These are phyloP conservation scores for Acanthacorydalis orientalis DNA, from an alignment of 2,888 invertebrate species.

Conservation along the genomic window DNA sequence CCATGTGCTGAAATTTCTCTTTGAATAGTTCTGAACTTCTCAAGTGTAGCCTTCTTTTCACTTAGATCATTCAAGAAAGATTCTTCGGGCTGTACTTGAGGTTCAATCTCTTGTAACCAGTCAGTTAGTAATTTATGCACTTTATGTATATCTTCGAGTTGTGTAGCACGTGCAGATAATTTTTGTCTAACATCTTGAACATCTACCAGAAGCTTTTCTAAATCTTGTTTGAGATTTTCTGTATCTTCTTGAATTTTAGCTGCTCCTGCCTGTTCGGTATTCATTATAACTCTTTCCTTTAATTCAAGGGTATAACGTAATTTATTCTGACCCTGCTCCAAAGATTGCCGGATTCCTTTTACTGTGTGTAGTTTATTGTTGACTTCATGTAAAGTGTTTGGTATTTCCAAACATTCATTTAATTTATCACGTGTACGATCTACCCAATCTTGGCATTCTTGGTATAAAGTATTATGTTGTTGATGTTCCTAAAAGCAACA, in stretches of 20 bases:
- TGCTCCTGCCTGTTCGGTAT: conserved; percentile 77
- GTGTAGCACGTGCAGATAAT: conserved; percentile 53
- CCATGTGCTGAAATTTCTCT: conserved; percentile 67
- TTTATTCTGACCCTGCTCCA: conserved; percentile 85
- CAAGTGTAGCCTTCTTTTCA: conserved; percentile 77
- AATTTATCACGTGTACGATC: conserved; percentile 77
- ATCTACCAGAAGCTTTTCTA: conserved; percentile 71
- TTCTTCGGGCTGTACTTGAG: conserved; percentile 60
- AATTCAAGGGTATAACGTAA: conserved; percentile 71
- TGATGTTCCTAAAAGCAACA: conserved; percentile 59
- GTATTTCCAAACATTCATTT: conserved; percentile 61
- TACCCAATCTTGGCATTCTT: conserved; percentile 88
- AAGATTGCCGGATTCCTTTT: conserved; percentile 72
- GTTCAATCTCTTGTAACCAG: conserved; percentile 80
- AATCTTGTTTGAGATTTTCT: conserved; percentile 73
- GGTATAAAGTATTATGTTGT: conserved; percentile 80
- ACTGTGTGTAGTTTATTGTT: conserved; percentile 72
- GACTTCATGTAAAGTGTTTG: conserved; percentile 66
- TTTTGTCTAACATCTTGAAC: conserved; percentile 64
- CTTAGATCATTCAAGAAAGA: conserved; percentile 67
- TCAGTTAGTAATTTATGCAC: conserved; percentile 62
- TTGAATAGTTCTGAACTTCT: conserved; percentile 70
- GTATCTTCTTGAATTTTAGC: conserved; percentile 84
- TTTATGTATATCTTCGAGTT: conserved; percentile 78
- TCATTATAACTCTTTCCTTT: conserved; percentile 85